These are phyloP conservation scores for Pollenia amentaria DNA, from an alignment of 2,888 invertebrate genomes.

Conservation along the genomic window DNA sequence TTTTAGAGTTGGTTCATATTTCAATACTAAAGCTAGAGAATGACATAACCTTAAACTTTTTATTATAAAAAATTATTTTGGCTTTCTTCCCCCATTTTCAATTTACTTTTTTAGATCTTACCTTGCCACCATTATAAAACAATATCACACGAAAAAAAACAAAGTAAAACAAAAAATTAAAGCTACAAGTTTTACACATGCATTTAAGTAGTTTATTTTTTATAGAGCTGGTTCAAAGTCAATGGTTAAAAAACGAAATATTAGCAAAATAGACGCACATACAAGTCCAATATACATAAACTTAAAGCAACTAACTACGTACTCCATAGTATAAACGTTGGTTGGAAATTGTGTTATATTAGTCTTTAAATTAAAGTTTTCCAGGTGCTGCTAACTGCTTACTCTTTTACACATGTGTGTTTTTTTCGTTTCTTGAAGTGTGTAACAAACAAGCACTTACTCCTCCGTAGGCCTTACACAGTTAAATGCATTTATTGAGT, in stretches of 20 bases:
- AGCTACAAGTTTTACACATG: conserved; percentile 51
- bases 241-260: conserved; percentile 49
- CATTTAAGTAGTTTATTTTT: conserved; percentile 51
- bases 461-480: conserved; percentile 18
- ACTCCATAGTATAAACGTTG: neutral
- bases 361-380: conserved; percentile 47
- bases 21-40: too few species aligned
- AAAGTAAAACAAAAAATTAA: neutral
- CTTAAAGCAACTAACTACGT: neutral
- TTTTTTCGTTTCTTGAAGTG: conserved; percentile 6
- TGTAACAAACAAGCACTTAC: conserved; percentile 3
- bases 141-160: neutral
- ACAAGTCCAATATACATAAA: conserved; percentile 1
- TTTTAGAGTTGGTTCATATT: too few species aligned
- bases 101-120: conserved; percentile 29
- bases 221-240: conserved; percentile 74
- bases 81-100: conserved; percentile 35
- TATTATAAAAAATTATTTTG: neutral
- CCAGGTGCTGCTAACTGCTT: conserved; percentile 52
- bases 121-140: conserved; percentile 39
- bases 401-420: conserved; percentile 5
- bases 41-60: neutral
- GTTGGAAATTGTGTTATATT: conserved; percentile 33
- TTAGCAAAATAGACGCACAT: neutral
- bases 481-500: conserved; percentile 13